Conservation (phyloP, 2,113 vertebrate genomes). For the Macrotis lagotis region DNA sequence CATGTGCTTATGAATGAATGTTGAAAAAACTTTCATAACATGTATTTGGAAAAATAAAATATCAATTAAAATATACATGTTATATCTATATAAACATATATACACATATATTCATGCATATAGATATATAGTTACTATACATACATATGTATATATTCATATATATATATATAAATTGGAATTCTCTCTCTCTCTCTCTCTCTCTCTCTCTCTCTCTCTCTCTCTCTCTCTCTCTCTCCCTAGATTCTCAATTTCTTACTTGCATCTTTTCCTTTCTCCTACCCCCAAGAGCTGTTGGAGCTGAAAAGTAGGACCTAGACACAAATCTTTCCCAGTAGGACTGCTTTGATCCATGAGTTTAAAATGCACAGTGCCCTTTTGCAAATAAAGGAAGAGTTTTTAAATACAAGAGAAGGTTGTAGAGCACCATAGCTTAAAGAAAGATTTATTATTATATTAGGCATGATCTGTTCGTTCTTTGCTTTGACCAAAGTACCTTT, state of each 20-base stretch:
- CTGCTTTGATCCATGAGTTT: neutral
- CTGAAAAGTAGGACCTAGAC: slow-evolving; percentile 28
- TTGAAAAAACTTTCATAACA: no score
- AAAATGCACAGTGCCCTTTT: slow-evolving; percentile 50
- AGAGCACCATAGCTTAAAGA: slow-evolving; percentile 52
- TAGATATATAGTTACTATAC: no score
- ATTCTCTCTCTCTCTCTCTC: neutral
- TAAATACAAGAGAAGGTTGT: slow-evolving; percentile 44
- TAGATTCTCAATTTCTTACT: slow-evolving; percentile 5
- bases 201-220: no score
- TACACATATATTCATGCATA: no score
- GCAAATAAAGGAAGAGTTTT: slow-evolving; percentile 56
- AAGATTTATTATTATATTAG: neutral
- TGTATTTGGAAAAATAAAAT: no score
- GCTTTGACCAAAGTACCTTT: neutral
- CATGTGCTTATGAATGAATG: no score
- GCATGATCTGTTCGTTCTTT: slow-evolving; percentile 30
- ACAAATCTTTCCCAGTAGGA: slow-evolving; percentile 19
- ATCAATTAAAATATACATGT: no score
- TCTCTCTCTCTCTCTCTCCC: neutral
- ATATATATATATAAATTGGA: slow-evolving; percentile 18
- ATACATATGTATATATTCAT: no score
- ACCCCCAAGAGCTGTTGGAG: neutral
- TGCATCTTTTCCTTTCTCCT: neutral
- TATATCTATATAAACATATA: no score